Base-by-base conservation (phyloP, 2,888 invertebrate genomes). In the Coremacera marginata region DNA sequence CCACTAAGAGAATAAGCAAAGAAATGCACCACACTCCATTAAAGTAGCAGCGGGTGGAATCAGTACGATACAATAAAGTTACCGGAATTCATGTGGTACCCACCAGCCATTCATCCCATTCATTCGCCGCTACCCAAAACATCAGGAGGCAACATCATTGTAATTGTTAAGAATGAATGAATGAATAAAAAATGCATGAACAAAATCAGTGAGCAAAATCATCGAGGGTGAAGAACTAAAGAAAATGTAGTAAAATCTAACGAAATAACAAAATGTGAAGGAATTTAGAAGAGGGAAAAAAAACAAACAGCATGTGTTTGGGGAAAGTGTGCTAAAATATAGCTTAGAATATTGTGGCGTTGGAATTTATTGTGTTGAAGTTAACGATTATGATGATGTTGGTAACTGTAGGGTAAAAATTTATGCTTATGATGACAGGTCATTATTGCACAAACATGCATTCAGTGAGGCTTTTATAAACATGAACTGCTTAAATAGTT, bases 141-240 rank as follows among this genome's bases (percentile, higher is more conserved):
- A 31, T 25, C 63, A 63, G 44, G 44, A 44, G 63, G 31, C 63
- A 63, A 16, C 31, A n/a, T 63, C 31, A 31, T 31, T 63, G 31
- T 63, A 63, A 63, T 63, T 63, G 63, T 31, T 63, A 31, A 25
- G 63, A 63, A 63, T 63, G 62, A 62, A 62, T 62, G 63, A 63
- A 63, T 63, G 31, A 63, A 63, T 63, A 31, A 63, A 31, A 63
- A 63, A 63, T 34, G 27, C n/a, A 63, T 31, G 31, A 31, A 31
- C 31, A 31, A 63, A 63, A 63, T 63, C 63, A 27, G 44, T 44
- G 44, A 14, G 14, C 44, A 3, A 44, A 63, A 63, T 63, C 63
- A 27, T 31, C n/a, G 63, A 31, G 14, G 63, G n/a, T 7, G 16
- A 9, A n/a, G 63, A n/a, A 31, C 63, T n/a, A 63, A 63, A 31